Percentiles rank a stretch among this genome's conserved stretches.
phyloP scores from a whole-genome alignment of 2,797 vertebrate genomes.

The Phataginus tetradactyla region DNA sequence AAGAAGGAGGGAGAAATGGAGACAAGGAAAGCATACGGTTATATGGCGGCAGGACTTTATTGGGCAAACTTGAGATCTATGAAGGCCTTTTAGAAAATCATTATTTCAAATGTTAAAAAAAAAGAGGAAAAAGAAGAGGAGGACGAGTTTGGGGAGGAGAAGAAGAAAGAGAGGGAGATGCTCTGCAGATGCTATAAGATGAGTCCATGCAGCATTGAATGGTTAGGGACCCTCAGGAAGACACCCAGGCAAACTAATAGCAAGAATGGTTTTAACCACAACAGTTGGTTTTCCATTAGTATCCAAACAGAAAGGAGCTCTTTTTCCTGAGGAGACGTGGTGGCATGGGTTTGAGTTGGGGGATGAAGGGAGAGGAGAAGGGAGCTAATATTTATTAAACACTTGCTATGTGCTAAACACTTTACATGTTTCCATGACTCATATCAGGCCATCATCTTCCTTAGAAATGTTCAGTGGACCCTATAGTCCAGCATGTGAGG shows the following conservation, averaged over 20 bases:
- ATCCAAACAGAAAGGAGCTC: background rate
- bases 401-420: background rate
- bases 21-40: background rate
- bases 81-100: background rate
- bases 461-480: background rate
- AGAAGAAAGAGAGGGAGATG: background rate
- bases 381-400: background rate
- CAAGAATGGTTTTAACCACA: background rate
- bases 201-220: background rate
- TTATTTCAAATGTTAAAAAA: background rate
- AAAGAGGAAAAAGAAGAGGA: constrained; percentile 71
- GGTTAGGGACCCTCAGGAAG: background rate
- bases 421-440: fast-evolving
- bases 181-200: no score
- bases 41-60: fast-evolving
- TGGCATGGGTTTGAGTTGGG: background rate
- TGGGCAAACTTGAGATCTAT: background rate
- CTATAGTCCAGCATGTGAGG: background rate
- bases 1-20: background rate
- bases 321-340: background rate
- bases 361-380: no score
- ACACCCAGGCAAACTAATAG: no score
- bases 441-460: fast-evolving
- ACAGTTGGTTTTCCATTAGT: background rate
- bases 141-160: background rate